These are phyloP conservation scores for Thera obeliscata DNA, from an alignment of 2,888 invertebrate species.

Conservation along the genomic window DNA sequence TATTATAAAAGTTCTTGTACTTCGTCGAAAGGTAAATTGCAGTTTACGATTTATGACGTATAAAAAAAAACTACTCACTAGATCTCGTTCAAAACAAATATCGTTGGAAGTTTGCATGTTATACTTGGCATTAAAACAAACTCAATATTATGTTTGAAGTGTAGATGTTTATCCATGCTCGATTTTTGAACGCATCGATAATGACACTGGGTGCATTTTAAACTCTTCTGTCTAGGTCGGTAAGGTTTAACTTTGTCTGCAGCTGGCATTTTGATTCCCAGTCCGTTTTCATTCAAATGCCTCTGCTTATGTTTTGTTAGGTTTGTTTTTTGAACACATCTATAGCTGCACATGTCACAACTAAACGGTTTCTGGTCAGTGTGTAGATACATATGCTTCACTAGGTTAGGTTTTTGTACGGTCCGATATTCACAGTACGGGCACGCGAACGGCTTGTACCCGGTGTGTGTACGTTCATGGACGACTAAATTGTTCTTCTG, in stretches of 20 bases:
- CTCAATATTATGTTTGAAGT: constrained; percentile 67
- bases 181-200: constrained; percentile 77
- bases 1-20: too few species aligned
- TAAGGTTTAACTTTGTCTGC: constrained; percentile 66
- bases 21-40: too few species aligned
- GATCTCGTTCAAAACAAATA: too few species aligned
- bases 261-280: constrained; percentile 59
- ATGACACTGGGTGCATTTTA: constrained; percentile 71
- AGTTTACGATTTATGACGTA: too few species aligned
- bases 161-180: constrained; percentile 77
- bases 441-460: constrained; percentile 79
- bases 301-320: constrained; percentile 78
- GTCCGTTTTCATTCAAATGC: constrained; percentile 72
- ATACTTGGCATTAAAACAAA: too few species aligned
- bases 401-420: constrained; percentile 80
- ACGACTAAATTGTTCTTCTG: constrained; percentile 81
- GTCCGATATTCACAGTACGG: constrained; percentile 79
- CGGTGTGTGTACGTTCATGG: constrained; percentile 79
- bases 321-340: constrained; percentile 80
- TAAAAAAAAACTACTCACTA: too few species aligned
- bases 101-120: too few species aligned
- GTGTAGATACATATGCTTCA: constrained; percentile 81
- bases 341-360: constrained; percentile 77
- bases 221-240: constrained; percentile 72
- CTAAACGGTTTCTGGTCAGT: constrained; percentile 80